Base-by-base conservation (phyloP, 2,888 invertebrate species). In the Ophion ventricosus region DNA sequence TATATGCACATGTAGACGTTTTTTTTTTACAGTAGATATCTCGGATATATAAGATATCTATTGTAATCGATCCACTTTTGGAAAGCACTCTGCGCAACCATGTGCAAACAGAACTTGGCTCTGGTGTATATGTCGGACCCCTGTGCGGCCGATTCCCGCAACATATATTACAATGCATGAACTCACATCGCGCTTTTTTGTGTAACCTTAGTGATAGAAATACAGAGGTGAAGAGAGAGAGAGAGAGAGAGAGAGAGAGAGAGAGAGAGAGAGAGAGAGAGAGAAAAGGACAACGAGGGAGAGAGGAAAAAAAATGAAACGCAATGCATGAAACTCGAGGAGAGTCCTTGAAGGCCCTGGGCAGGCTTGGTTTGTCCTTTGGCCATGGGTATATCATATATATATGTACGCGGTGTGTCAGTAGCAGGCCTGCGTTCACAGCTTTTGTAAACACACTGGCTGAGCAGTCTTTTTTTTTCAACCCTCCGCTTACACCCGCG, bases 361-460 rank as follows among this genome's bases (percentile, higher is more conserved):
- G 89, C 77, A 78, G 66, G 82, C 80, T 64, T 77, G 72, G 63
- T 67, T 74, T 54, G 83, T 82, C 80, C 81, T 57, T 56, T 74
- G 72, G 64, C 63, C 72, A 63, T 64, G 43, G 35, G 49, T 66
- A 57, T 23, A 66, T 20, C 49, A 17, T 26, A 26, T 67, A n/a
- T 49, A 20, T 25, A 66, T 57, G 40, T 72, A 59, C 64, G 76
- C 81, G 82, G 88, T 80, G 89, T 91, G 92, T 91, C 92, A 92
- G 87, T 81, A 89, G 80, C 92, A 92, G 91, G 87, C 89, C 88
- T 88, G 82, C 85, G 90, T 91, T 91, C 91, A 90, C 91, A 91
- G 90, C 90, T 90, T 92, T 89, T 89, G 92, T 90, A 92, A 92
- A 92, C 88, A 92, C 84, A 82, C 59, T 61, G 83, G 66, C 43